A percentile compares a stretch with the other conserved stretches of the same genome.
Evolutionary conservation across 2,888 invertebrate species (phyloP).

Genomic region (Meteorus cinctellus): DNA sequence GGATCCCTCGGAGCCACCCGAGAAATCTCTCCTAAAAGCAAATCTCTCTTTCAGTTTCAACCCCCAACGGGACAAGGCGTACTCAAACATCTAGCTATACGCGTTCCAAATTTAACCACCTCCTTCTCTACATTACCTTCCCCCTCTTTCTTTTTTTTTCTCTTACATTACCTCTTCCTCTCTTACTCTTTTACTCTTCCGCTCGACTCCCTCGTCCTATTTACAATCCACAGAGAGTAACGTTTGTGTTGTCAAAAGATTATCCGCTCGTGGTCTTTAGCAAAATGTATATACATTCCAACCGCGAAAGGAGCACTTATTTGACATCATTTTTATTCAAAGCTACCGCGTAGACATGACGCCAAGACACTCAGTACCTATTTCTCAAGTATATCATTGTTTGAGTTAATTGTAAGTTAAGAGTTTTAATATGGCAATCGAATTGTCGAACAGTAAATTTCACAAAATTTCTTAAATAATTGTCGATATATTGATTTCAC

Average conservation of each 20-base stretch:
- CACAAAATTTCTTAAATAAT: not conserved
- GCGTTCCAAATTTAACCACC: constrained; percentile 49
- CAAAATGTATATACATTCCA: constrained; percentile 43
- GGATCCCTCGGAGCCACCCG: constrained; percentile 61
- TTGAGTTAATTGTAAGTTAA: not conserved
- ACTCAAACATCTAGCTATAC: constrained; percentile 54
- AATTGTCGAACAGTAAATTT: not conserved
- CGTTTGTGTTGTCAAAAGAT: constrained; percentile 48
- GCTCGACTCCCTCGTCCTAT: constrained; percentile 37
- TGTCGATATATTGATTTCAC: not conserved
- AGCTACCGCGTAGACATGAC: constrained; percentile 10
- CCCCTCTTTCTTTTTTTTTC: constrained; percentile 21
- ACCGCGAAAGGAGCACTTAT: constrained; percentile 47
- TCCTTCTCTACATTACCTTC: constrained; percentile 36
- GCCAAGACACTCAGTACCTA: not conserved
- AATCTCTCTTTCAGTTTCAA: constrained; percentile 50
- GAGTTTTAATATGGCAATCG: not conserved
- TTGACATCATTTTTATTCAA: constrained; percentile 47
- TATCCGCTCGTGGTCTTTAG: constrained; percentile 45
- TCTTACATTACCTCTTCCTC: constrained; percentile 32
- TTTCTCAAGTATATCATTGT: constrained; percentile 22
- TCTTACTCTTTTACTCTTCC: constrained; percentile 27
- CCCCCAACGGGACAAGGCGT: constrained; percentile 54
- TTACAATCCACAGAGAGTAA: constrained; percentile 45
- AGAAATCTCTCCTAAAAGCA: constrained; percentile 43